phyloP scores from a whole-genome alignment of 2,888 invertebrate genomes.

The Acronicta leporina region DNA sequence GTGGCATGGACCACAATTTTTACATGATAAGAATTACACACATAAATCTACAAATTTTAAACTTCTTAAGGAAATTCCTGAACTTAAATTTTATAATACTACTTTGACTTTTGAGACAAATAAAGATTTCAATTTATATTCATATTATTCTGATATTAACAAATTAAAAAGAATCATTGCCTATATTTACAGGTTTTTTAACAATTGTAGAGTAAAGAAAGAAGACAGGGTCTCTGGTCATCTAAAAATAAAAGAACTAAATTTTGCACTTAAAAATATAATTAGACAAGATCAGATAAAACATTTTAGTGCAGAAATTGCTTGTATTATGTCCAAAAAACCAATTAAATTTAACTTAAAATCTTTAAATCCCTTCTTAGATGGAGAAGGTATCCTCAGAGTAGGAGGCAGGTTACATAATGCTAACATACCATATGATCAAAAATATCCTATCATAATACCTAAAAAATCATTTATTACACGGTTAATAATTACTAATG shows the following conservation, averaged over 20 bases:
- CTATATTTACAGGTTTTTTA: background rate
- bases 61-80: background rate
- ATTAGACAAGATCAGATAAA: background rate
- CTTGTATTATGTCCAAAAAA: constrained; percentile 3
- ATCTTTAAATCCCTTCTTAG: background rate
- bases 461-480: too few relatives aligned
- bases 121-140: background rate
- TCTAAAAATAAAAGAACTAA: background rate
- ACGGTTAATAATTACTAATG: background rate
- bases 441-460: background rate
- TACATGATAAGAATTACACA: background rate
- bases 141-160: background rate
- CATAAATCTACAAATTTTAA: too few relatives aligned
- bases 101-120: too few relatives aligned
- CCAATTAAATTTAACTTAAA: constrained; percentile 1
- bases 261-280: background rate
- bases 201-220: background rate
- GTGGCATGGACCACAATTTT: background rate
- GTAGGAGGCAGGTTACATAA: background rate
- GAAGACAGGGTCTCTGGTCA: background rate
- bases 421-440: background rate
- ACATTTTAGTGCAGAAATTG: background rate
- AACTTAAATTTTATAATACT: too few relatives aligned
- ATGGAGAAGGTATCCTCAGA: constrained; percentile 1
- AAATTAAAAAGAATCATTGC: too few relatives aligned